Percentiles rank a stretch among this genome's conserved stretches.
These are phyloP conservation scores for Loriculus beryllinus DNA, from an alignment of 2,797 vertebrate genomes.

Conservation along the genomic window DNA sequence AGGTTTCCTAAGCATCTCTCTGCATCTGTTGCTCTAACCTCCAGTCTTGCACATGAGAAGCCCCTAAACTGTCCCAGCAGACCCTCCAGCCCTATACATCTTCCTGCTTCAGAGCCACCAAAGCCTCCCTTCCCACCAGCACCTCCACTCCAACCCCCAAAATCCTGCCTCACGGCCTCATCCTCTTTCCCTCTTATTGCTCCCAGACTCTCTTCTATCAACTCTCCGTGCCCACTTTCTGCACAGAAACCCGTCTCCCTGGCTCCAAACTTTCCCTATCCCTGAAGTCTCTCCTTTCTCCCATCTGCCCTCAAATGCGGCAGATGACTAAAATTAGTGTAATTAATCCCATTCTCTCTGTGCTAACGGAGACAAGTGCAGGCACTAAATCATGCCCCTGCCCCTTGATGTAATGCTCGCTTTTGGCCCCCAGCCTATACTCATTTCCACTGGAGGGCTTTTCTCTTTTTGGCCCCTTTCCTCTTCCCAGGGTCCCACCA, in stretches of 20 bases:
- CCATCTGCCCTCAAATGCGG: neutral
- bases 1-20: neutral
- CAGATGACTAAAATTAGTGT: neutral
- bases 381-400: neutral
- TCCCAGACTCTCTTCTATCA: neutral
- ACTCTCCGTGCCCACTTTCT: accelerated
- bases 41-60: neutral
- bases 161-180: no score
- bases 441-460: neutral
- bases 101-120: neutral
- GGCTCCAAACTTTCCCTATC: neutral
- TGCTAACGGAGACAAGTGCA: neutral
- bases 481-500: neutral
- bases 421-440: neutral
- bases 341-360: neutral
- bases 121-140: neutral
- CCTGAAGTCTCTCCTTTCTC: neutral
- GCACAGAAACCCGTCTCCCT: neutral
- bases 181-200: neutral
- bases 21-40: neutral
- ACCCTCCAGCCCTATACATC: neutral
- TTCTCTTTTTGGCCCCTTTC: neutral
- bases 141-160: neutral
- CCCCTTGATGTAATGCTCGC: neutral
- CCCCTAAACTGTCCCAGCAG: accelerated